Evolutionary conservation across 2,113 vertebrate species (phyloP), one percentile per base, ranked within the genome.

Genomic region (Turnix velox): DNA sequence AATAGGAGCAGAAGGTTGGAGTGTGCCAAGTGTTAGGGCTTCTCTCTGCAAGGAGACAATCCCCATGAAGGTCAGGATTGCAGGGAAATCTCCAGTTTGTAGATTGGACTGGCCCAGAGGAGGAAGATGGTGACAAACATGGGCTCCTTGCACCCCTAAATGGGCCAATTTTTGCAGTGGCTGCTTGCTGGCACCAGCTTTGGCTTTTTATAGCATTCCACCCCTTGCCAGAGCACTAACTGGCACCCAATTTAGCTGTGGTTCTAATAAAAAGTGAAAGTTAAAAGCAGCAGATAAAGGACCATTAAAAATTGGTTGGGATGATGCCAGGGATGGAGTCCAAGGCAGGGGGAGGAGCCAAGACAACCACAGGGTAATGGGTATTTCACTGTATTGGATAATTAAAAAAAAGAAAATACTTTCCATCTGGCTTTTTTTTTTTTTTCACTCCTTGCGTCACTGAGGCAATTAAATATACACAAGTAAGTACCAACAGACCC

Each of bases 381-480:
- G 43, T 86, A 77, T 77, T 87, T 84, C 88, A 54, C 79, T 51
- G 54, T 17, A 71, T 22, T 40, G 82, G 82, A 25, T 83, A 88
- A 96, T 95, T 93, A 90, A 77, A 88, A 90, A 90, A 94, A 92
- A 4, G 54, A 83, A 93, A 95, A 84, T 88, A 90, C 92, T 93
- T 96, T 90, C 82, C 94, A 96, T 94, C 90, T 91, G 81, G n/a
- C n/a, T n/a, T n/a, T n/a, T n/a, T n/a, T n/a, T n/a, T 23, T 76
- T 84, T 65, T 81, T 88, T 42, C 19, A 52, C 54, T 43, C 68
- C 43, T 88, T 54, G 90, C 23, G 1, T 95, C 87, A 94, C 6
- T 4, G 5, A 92, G 73, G 88, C 85, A 95, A 67, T 95, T 90
- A 94, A 94, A 76, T 20, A 92, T 46, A 85, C 9, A 93, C 59